A percentile compares a stretch with the other conserved stretches of the same genome.
phyloP scores from a whole-genome alignment of 2,797 vertebrate species.

The Anguilla obscura region DNA sequence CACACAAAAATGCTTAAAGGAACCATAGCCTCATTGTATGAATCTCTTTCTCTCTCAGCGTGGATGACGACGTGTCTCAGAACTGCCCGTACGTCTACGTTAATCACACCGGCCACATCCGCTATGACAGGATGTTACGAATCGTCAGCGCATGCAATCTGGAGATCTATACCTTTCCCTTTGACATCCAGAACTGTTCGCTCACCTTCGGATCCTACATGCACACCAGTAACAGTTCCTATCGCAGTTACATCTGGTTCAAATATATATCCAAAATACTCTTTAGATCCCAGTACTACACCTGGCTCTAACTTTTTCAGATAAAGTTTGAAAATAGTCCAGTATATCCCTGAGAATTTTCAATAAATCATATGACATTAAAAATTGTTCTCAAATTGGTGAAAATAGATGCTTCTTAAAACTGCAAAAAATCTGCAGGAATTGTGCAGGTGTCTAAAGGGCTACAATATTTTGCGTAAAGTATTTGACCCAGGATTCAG shows the following conservation, averaged over 20 bases:
- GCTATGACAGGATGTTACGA: slow-evolving; percentile 76
- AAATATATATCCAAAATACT: not conserved
- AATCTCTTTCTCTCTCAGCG: slow-evolving; percentile 55
- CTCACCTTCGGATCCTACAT: slow-evolving; percentile 75
- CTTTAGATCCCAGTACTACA: not conserved
- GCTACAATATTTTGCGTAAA: no score
- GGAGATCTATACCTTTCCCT: slow-evolving; percentile 78
- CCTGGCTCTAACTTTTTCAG: not conserved
- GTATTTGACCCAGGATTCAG: no score
- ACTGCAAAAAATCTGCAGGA: not conserved
- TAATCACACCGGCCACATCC: slow-evolving; percentile 76
- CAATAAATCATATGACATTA: not conserved
- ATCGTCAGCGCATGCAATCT: slow-evolving; percentile 77
- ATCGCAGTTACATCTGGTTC: slow-evolving; percentile 24
- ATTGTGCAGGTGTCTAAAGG: not conserved
- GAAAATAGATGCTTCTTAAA: not conserved
- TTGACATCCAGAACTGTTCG: slow-evolving; percentile 79
- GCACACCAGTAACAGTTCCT: slow-evolving; percentile 71
- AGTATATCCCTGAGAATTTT: not conserved
- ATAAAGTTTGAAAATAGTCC: not conserved
- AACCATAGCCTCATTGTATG: not conserved
- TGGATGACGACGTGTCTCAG: slow-evolving; percentile 78
- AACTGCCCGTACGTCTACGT: slow-evolving; percentile 76
- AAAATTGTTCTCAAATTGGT: not conserved
- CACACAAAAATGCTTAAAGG: not conserved